Evolutionary conservation across 2,888 invertebrate genomes (phyloP).

Genomic region (Eremobia ochroleuca): DNA sequence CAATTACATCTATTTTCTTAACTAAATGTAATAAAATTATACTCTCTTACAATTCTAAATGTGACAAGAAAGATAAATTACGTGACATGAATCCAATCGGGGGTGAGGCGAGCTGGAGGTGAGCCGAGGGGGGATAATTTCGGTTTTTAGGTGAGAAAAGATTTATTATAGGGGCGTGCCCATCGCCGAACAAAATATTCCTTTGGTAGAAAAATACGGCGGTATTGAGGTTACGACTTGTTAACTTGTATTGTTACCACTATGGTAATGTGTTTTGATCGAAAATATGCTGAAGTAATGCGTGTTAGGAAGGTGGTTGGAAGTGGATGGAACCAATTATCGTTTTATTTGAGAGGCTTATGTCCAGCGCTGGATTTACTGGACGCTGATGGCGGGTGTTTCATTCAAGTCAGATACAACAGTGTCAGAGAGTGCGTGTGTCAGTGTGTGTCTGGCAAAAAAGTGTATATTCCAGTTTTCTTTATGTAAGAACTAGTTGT

Average conservation of each 20-base stretch:
- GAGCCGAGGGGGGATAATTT: conserved; percentile 71
- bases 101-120: conserved; percentile 49
- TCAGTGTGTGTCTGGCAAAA: too few relatives aligned
- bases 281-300: conserved; percentile 15
- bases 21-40: conserved; percentile 70
- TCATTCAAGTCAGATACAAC: neutral
- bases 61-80: conserved; percentile 77
- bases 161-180: conserved; percentile 76
- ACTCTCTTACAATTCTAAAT: conserved; percentile 71
- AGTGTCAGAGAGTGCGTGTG: too few relatives aligned
- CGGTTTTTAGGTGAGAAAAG: conserved; percentile 78
- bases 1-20: conserved; percentile 14
- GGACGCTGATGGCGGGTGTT: neutral
- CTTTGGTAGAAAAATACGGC: conserved; percentile 47
- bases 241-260: conserved; percentile 47
- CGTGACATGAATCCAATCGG: conserved; percentile 78
- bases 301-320: neutral
- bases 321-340: neutral
- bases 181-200: conserved; percentile 58
- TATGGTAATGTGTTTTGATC: conserved; percentile 12
- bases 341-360: neutral
- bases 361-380: neutral
- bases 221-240: conserved; percentile 58
- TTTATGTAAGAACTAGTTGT: neutral
- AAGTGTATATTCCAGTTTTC: neutral